Evolutionary conservation across 2,113 vertebrate species (phyloP), one percentile per base, ranked within the genome.

Genomic region (Athene noctua): DNA sequence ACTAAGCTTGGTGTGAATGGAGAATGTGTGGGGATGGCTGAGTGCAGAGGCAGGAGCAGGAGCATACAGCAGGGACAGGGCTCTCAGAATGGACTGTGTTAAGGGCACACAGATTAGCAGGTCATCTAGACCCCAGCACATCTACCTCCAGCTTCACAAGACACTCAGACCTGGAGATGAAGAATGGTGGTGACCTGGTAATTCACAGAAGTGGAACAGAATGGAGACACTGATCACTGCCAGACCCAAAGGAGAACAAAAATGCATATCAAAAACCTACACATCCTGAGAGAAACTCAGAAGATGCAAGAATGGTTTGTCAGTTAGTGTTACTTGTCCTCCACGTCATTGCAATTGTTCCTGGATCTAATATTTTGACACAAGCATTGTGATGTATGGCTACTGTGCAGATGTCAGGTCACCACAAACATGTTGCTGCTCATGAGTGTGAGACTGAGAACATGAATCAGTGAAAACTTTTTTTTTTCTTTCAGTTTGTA

Each of bases 321-420:
- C 9, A 66, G 9, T 13, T 70, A 34, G 11, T 78, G 49, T 52
- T 49, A 16, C 15, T 68, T 75, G 16, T 49, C 49, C 12, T 90
- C 29, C 8, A 5, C 30, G 10, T 30, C 20, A 63, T 23, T 57
- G 17, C 36, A 55, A 42, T 0, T 0, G 15, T 54, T 55, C 9
- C 42, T 67, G 62, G 29, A 42, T 34, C 11, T 66, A 47, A 19
- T 1, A 44, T 26, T 26, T 52, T 5, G 2, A 10, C 23, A 66
- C 14, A 42, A 54, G 8, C 0, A 0, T 10, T 66, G 13, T 11
- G 57, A 8, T 30, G 6, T 5, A 27, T 3, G 0, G 5, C 29
- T 84, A 27, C 38, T 26, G 9, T 19, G 11, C 42, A 62, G 47
- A 23, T 14, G 13, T 11, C 15, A 13, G 59, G 20, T 49, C 66